phyloP scores from a whole-genome alignment of 2,888 invertebrate genomes.

The Pocota personata region DNA sequence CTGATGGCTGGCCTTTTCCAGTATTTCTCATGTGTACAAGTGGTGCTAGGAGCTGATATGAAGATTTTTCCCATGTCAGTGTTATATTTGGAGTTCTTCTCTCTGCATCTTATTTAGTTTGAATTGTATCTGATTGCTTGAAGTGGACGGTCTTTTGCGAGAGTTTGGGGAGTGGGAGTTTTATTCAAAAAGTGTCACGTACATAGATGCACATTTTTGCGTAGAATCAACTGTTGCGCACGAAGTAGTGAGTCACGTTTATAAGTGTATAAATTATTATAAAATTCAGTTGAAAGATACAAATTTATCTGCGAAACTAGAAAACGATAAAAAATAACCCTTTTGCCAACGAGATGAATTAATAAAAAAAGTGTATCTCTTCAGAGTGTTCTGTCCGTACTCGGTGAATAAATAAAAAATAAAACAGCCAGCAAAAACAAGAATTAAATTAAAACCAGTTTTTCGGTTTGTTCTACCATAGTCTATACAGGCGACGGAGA shows the following conservation, averaged over 20 bases:
- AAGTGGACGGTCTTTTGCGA: background rate
- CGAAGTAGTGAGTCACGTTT: background rate
- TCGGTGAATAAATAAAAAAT: constrained; percentile 8
- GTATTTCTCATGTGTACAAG: constrained; percentile 63
- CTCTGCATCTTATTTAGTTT: constrained; percentile 51
- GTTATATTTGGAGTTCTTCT: constrained; percentile 68
- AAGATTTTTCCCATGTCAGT: constrained; percentile 71
- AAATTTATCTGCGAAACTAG: background rate
- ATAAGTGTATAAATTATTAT: background rate
- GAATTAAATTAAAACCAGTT: constrained; percentile 67
- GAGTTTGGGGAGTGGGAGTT: constrained; percentile 2
- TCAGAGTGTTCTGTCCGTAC: background rate
- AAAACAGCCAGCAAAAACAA: constrained; percentile 43
- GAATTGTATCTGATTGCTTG: constrained; percentile 16
- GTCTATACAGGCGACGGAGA: background rate
- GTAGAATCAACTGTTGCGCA: background rate
- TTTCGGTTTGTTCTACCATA: constrained; percentile 36
- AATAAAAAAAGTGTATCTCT: background rate
- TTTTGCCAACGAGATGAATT: constrained; percentile 9
- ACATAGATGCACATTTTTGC: too few relatives aligned
- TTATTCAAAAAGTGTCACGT: background rate
- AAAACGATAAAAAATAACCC: background rate
- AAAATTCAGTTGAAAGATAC: background rate
- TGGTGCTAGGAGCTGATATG: constrained; percentile 50
- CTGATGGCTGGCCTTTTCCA: constrained; percentile 52